A percentile compares a stretch with the other conserved stretches of the same genome.
These are phyloP conservation scores for Cactoblastis cactorum DNA, from an alignment of 2,888 invertebrate genomes.

Conservation along the genomic window DNA sequence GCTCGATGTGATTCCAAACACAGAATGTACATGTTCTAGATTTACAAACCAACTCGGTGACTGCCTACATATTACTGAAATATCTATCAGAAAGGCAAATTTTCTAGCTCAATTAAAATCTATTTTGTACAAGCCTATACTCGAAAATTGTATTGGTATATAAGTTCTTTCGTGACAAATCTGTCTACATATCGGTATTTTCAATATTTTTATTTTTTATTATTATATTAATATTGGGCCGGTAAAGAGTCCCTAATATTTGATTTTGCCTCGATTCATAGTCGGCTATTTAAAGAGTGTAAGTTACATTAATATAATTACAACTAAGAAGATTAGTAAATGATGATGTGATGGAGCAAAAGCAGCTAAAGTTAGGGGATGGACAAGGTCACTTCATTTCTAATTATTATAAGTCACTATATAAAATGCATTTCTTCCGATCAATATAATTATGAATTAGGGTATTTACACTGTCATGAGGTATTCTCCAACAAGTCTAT, in stretches of 20 bases:
- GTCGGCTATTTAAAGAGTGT: constrained; percentile 8
- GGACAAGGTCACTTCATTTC: constrained; percentile 77
- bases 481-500: constrained; percentile 61
- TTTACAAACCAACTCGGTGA: constrained; percentile 36
- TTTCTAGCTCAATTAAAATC: constrained; percentile 53
- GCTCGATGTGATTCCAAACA: constrained; percentile 15
- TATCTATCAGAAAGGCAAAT: constrained; percentile 54
- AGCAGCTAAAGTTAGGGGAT: constrained; percentile 70
- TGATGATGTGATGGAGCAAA: constrained; percentile 57
- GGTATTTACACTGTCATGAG: constrained; percentile 56
- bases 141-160: constrained; percentile 33
- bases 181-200: constrained; percentile 19
- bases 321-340: constrained; percentile 39
- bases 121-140: constrained; percentile 61
- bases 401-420: constrained; percentile 67
- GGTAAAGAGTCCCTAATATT: neutral
- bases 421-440: constrained; percentile 55
- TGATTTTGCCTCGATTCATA: neutral
- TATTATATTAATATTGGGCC: neutral
- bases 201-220: neutral
- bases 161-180: constrained; percentile 38
- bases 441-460: constrained; percentile 43
- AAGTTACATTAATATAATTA: constrained; percentile 24
- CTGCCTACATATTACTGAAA: constrained; percentile 41
- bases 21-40: constrained; percentile 14